Percentiles rank a stretch among this genome's conserved stretches.
These are phyloP conservation scores for Oxyura jamaicensis DNA, from an alignment of 2,113 vertebrate species.

Conservation along the genomic window DNA sequence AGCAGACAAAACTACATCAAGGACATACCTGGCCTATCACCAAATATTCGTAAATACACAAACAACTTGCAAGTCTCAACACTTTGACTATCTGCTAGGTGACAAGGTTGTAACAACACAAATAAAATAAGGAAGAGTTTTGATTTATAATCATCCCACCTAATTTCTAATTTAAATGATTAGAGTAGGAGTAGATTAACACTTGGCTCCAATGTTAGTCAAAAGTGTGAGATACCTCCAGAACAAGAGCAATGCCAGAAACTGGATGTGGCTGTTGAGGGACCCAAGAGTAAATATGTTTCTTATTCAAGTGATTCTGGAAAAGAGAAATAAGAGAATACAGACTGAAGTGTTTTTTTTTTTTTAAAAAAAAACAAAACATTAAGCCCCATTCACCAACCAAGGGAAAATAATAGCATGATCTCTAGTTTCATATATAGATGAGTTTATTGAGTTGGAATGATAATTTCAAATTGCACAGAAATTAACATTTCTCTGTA, in stretches of 20 bases:
- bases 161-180: slow-evolving; percentile 32
- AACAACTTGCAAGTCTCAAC: slow-evolving; percentile 8
- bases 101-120: background rate
- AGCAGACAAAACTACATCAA: background rate
- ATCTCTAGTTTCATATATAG: background rate
- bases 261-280: background rate
- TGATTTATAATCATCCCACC: slow-evolving; percentile 2
- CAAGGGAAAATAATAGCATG: background rate
- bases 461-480: background rate
- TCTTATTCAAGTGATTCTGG: background rate
- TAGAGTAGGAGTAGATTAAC: slow-evolving; percentile 33
- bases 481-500: background rate
- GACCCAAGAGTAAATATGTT: background rate
- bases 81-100: background rate
- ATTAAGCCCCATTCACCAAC: background rate
- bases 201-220: background rate
- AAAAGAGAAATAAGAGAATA: background rate
- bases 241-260: background rate
- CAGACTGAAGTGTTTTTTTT: rapidly evolving
- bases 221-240: background rate
- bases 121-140: slow-evolving; percentile 40
- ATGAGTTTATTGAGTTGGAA: background rate
- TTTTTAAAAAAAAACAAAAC: too few species aligned
- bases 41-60: background rate
- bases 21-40: background rate